Base-by-base conservation (phyloP, 2,888 invertebrate species). In the Lissonota sp. region DNA sequence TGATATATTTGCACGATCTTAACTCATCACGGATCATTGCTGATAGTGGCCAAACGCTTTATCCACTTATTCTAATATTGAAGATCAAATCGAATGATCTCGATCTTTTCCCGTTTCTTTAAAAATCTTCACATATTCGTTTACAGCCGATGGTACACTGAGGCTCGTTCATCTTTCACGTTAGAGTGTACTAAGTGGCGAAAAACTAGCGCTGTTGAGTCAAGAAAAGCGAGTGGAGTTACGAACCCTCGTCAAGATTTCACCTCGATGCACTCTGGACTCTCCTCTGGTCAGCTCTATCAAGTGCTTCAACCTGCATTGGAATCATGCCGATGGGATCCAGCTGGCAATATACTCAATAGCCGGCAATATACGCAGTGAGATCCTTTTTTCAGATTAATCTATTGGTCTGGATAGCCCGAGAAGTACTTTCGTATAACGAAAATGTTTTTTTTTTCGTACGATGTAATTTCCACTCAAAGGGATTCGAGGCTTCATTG, bases 181-280 rank as follows among this genome's bases (percentile, higher is more conserved):
- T 4, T 40, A 66, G 64, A 73, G 40, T 74, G 39, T 58, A 66
- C 46, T 49, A 42, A 74, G 49, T 66, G 49, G 58, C 12, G 49
- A 16, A 55, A 57, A 44, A 57, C 16, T 62, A 66, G 62, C 57
- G 55, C 8, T 16, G 26, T 37, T 58, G 42, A 12, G 44, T 60
- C 26, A 26, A 26, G 57, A 51, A 58, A 66, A 46, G 58, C 46
- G 66, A 40, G 49, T 42, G 26, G 57, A 64, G 64, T 63, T 8
- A 16, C 37, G 40, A 63, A 71, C 86, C 84, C 80, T 80, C 73
- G 79, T 84, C 84, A 82, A 84, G 84, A 86, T 86, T 84, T 84
- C 72, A 75, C 83, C 81, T 80, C 82, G 79, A 86, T 86, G 77
- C 84, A 83, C 74, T 80, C 79, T 83, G 79, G 77, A 55, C 53